Conservation (phyloP, 2,113 vertebrate species). For the Bufo bufo region DNA sequence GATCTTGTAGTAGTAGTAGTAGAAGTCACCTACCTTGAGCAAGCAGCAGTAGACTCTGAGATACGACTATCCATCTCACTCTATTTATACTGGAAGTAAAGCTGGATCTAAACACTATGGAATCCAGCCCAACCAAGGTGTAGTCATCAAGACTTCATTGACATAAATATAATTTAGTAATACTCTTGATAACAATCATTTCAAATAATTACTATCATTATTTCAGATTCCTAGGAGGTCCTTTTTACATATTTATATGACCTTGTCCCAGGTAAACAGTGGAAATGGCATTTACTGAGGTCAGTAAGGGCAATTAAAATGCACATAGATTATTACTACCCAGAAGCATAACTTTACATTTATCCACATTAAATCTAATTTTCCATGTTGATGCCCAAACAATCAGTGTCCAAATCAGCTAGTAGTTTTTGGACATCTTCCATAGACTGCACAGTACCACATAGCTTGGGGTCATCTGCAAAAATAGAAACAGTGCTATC, state of each 20-base stretch:
- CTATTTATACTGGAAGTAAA: conserved; percentile 38
- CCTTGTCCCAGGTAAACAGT: background rate
- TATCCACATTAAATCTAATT: too few species aligned
- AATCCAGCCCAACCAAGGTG: conserved; percentile 39
- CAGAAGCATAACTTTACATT: too few species aligned
- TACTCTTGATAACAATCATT: conserved; percentile 39
- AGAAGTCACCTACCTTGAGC: conserved; percentile 35
- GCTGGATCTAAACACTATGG: background rate
- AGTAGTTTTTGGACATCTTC: too few species aligned
- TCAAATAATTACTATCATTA: conserved; percentile 49
- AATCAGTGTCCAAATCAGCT: too few species aligned
- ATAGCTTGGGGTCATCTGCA: too few species aligned
- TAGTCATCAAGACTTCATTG: background rate
- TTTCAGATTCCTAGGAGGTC: background rate
- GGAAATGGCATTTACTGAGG: background rate
- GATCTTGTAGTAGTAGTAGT: background rate
- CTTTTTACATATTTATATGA: background rate
- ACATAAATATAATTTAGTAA: conserved; percentile 16
- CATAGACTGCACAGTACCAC: too few species aligned
- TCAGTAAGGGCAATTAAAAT: background rate
- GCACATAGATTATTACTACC: too few species aligned
- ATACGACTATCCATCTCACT: background rate
- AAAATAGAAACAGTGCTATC: too few species aligned
- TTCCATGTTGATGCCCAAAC: too few species aligned
- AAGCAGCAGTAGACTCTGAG: conserved; percentile 22